A percentile compares a stretch with the other conserved stretches of the same genome.
phyloP scores from a whole-genome alignment of 2,888 invertebrate species.

The Macropis europaea region DNA sequence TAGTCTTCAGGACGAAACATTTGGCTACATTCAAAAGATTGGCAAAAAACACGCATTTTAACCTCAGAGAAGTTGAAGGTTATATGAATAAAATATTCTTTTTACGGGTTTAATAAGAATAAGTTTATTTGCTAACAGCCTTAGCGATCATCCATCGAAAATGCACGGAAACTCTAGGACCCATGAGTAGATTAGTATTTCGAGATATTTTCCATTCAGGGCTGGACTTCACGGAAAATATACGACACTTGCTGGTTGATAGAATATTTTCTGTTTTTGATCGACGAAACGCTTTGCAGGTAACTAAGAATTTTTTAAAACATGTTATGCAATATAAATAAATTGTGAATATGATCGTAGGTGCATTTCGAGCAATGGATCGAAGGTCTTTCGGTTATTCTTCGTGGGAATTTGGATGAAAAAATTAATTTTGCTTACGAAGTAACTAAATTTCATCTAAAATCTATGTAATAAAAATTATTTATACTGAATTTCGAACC shows the following conservation, averaged over 20 bases:
- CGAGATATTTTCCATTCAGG: constrained; percentile 73
- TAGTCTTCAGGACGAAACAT: constrained; percentile 70
- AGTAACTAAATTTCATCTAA: constrained; percentile 50
- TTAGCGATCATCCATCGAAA: constrained; percentile 72
- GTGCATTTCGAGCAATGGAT: constrained; percentile 67
- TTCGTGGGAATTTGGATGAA: constrained; percentile 82
- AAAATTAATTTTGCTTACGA: constrained; percentile 76
- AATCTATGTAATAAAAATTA: neutral
- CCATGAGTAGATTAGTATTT: constrained; percentile 65
- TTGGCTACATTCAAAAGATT: constrained; percentile 64
- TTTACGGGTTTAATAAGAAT: neutral
- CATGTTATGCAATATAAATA: neutral
- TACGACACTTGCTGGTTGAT: constrained; percentile 73
- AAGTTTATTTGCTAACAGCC: constrained; percentile 52
- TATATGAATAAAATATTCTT: constrained; percentile 9
- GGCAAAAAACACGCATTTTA: constrained; percentile 66
- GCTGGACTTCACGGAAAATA: constrained; percentile 76
- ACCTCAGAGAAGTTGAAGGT: constrained; percentile 72
- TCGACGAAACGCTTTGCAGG: constrained; percentile 51
- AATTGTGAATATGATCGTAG: constrained; percentile 5
- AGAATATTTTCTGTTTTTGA: constrained; percentile 71
- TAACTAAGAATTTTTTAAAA: constrained; percentile 4
- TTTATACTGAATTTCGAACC: neutral
- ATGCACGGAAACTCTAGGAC: constrained; percentile 66
- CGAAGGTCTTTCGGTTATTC: constrained; percentile 81